Evolutionary conservation across 92 coral and sea anemone species (phyloP).

Genomic region (Actinostola sp.): DNA sequence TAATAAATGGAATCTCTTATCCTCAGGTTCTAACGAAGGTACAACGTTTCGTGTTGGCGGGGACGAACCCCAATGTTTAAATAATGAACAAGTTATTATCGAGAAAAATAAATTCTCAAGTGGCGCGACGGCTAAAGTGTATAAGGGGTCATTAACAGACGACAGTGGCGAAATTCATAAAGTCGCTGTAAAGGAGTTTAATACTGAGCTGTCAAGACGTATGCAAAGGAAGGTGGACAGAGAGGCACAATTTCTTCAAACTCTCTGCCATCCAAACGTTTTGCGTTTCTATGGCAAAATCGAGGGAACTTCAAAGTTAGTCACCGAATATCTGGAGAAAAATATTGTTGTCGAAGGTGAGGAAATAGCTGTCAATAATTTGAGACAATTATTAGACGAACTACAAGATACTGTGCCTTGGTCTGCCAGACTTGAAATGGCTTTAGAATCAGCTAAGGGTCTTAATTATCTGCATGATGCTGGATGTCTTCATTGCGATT

Average conservation of each 20-base stretch:
- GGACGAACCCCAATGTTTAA: too few species aligned
- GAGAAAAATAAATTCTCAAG: too few species aligned
- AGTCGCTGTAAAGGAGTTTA: slow-evolving; percentile 55
- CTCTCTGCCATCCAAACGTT: slow-evolving; percentile 42
- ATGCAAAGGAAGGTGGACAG: slow-evolving; percentile 34
- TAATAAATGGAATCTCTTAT: too few species aligned
- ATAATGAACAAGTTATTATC: too few species aligned
- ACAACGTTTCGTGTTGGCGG: too few species aligned
- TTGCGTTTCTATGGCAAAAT: slow-evolving; percentile 35
- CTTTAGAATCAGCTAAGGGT: too few species aligned
- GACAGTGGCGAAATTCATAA: slow-evolving; percentile 13
- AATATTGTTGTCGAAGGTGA: slow-evolving; percentile 17
- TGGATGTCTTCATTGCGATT: too few species aligned
- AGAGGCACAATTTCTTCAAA: slow-evolving; percentile 37
- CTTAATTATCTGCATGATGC: too few species aligned
- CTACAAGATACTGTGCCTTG: background rate
- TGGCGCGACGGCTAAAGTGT: too few species aligned
- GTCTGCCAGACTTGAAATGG: too few species aligned
- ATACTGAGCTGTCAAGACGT: slow-evolving; percentile 32
- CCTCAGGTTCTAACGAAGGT: too few species aligned
- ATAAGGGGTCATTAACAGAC: slow-evolving; percentile 31
- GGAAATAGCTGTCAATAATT: slow-evolving; percentile 25
- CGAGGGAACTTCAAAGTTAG: slow-evolving; percentile 45
- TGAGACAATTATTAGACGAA: slow-evolving; percentile 37
- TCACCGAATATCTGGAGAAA: slow-evolving; percentile 40